Evolutionary conservation across 2,888 invertebrate genomes (phyloP).

Genomic region (Sicus ferrugineus): DNA sequence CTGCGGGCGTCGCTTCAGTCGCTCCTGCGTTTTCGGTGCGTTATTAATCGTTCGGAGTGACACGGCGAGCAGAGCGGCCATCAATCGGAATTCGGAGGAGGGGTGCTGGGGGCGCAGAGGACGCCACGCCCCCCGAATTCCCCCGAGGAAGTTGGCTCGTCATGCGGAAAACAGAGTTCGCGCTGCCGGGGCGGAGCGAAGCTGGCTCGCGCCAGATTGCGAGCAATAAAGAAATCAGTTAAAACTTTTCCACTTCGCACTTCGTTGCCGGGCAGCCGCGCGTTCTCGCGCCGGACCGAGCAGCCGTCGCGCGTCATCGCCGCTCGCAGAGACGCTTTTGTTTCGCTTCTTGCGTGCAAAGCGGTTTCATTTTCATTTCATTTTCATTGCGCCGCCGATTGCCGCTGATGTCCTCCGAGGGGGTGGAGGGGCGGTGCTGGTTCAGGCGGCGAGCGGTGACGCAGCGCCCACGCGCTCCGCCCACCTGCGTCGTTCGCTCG

Average conservation of each 20-base stretch:
- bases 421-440: neutral
- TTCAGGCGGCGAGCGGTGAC: conserved; percentile 4
- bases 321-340: neutral
- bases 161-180: neutral
- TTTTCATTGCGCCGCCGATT: conserved; percentile 13
- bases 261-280: conserved; percentile 1
- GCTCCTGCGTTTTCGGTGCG: too few species aligned
- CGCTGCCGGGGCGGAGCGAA: neutral
- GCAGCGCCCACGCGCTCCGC: neutral
- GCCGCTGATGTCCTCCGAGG: conserved; percentile 9
- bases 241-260: conserved; percentile 31
- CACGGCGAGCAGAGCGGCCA: too few species aligned
- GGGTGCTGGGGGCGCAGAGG: too few species aligned
- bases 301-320: neutral
- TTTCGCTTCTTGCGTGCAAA: conserved; percentile 11
- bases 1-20: neutral
- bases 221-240: conserved; percentile 27
- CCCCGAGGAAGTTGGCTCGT: too few species aligned
- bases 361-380: conserved; percentile 21
- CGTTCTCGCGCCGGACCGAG: neutral
- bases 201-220: conserved; percentile 17
- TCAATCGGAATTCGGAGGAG: too few species aligned
- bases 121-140: too few species aligned
- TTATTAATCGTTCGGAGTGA: too few species aligned
- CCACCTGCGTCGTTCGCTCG: neutral